Percentiles rank a stretch among this genome's conserved stretches.
These are phyloP conservation scores for Drosophila kambysellisi DNA, from an alignment of 2,888 invertebrate genomes.

Conservation along the genomic window DNA sequence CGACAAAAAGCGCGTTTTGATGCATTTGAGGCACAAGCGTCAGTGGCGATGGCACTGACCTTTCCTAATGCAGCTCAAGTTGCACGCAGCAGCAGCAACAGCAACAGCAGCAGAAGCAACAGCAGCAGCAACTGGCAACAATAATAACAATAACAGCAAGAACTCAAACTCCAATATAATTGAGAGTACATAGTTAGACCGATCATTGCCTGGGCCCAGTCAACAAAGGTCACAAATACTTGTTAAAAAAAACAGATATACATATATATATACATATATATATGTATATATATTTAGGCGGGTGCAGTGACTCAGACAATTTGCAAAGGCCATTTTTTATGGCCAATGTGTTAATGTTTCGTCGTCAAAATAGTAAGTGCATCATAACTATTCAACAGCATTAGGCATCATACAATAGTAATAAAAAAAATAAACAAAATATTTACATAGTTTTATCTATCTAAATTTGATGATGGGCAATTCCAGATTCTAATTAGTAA, in stretches of 20 bases:
- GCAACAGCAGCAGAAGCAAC: conserved; percentile 24
- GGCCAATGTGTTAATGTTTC: conserved; percentile 10
- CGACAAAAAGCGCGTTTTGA: conserved; percentile 80
- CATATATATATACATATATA: too few species aligned
- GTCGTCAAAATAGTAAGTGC: conserved; percentile 21
- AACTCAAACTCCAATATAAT: conserved; percentile 36
- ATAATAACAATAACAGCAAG: conserved; percentile 20
- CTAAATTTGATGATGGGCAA: conserved; percentile 35
- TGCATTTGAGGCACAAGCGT: conserved; percentile 76
- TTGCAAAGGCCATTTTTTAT: conserved; percentile 28
- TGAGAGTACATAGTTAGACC: conserved; percentile 34
- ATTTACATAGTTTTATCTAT: conserved; percentile 27
- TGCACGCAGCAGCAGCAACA: conserved; percentile 59
- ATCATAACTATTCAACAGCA: conserved; percentile 22
- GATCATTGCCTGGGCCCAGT: conserved; percentile 25
- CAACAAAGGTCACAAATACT: conserved; percentile 36
- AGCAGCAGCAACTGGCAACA: conserved; percentile 14
- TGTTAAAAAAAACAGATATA: not conserved
- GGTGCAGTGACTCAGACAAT: conserved; percentile 17
- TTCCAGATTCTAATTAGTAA: conserved; percentile 11
- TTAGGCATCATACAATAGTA: conserved; percentile 7
- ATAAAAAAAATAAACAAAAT: conserved; percentile 7
- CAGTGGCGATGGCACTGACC: conserved; percentile 74
- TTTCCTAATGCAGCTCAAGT: conserved; percentile 78
- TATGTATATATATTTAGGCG: not conserved